Evolutionary conservation across 2,113 vertebrate genomes (phyloP).

Genomic region (Platycercus adscitus): DNA sequence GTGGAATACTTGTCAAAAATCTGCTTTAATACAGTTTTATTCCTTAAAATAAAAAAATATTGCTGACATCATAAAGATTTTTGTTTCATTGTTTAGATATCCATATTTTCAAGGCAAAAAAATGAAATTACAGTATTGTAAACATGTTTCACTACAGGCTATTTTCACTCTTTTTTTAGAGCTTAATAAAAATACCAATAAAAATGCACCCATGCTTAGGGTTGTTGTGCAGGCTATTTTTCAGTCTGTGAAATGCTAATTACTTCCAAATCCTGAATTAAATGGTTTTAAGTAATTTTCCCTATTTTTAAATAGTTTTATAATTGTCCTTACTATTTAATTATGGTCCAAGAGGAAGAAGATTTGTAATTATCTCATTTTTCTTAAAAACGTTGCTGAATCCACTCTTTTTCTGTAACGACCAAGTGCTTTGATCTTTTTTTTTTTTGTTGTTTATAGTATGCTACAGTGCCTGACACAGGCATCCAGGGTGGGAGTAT

Average conservation of each 20-base stretch:
- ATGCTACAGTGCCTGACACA: background rate
- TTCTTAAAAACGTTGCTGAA: conserved; percentile 23
- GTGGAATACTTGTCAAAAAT: background rate
- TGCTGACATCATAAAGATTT: accelerated
- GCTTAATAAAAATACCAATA: background rate
- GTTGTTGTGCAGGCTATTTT: background rate
- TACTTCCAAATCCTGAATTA: conserved; percentile 9
- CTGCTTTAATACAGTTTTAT: background rate
- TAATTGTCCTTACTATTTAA: background rate
- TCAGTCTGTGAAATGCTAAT: conserved; percentile 19
- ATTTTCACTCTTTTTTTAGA: background rate
- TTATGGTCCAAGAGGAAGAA: background rate
- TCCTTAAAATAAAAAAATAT: background rate
- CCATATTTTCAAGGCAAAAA: background rate
- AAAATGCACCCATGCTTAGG: background rate
- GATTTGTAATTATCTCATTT: background rate
- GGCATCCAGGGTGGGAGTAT: background rate
- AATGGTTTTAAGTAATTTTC: background rate
- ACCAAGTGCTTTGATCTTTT: background rate
- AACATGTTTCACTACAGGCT: background rate
- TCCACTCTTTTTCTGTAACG: background rate
- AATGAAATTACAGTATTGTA: background rate
- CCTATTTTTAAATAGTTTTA: background rate
- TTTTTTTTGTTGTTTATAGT: background rate
- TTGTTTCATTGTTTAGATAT: background rate